Base-by-base conservation (phyloP, 2,113 vertebrate genomes). In the Megaceryle torquata region DNA sequence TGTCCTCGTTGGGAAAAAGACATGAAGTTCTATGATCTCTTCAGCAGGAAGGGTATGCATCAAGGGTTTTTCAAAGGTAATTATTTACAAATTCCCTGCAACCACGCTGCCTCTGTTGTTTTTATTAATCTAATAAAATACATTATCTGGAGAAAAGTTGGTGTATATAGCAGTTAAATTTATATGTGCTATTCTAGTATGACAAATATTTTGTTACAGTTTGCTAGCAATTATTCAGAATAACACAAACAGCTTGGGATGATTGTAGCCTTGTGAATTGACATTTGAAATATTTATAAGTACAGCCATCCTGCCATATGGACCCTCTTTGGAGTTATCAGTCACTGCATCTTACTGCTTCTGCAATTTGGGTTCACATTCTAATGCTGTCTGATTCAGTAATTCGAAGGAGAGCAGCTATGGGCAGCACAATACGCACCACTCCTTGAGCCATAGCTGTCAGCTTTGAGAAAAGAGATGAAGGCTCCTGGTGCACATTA, bases 271-370 rank as follows among this genome's bases (percentile, higher is more conserved):
- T 83, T 91, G 91, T 83, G 92, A 93, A 97, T 89, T 97, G 96
- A 95, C 96, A 97, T 97, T 96, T 98, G 97, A 98, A 98, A 98
- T 98, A 98, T 98, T 98, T 97, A 98, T 98, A 96, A 97, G 95
- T 97, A 81, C 88, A 96, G 95, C 87, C 94, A 96, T 94, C 61
- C 74, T 86, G 93, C 96, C 96, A 97, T 97, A 96, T 97, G 96
- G 96, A 76, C 69, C 89, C 94, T 96, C 93, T 59, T 96, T 72
- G 91, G 96, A 95, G 93, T 88, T 94, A 97, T 94, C 95, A 94
- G 92, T 96, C 94, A 96, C 71, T 0, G 4, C 84, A 81, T 96
- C 91, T 72, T 44, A 21, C 67, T 57, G 86, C 89, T 94, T 75
- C 90, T 83, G 61, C 78, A 88, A 4, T 80, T 92, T 67, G 39